Evolutionary conservation across 2,888 invertebrate genomes (phyloP).

Genomic region (Andrena minutula): DNA sequence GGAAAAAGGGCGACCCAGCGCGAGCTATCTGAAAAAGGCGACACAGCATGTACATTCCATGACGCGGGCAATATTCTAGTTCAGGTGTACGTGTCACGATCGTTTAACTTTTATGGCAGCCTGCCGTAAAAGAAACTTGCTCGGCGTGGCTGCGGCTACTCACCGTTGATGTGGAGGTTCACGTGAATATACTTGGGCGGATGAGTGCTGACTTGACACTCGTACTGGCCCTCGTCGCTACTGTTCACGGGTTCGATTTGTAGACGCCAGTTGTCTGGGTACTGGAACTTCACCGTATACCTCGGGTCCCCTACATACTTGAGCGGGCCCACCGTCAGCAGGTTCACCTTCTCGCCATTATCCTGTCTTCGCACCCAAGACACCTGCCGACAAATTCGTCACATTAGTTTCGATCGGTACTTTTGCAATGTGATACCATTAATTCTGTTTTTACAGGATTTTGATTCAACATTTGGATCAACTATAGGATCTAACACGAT

Average conservation of each 20-base stretch:
- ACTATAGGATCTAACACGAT: no score
- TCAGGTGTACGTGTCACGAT: neutral
- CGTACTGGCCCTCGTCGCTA: slow-evolving; percentile 86
- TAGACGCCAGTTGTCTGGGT: slow-evolving; percentile 87
- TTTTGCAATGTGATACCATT: no score
- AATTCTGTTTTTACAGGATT: no score
- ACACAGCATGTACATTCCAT: neutral
- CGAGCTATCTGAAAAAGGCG: neutral
- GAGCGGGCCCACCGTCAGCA: slow-evolving; percentile 89
- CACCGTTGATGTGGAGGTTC: slow-evolving; percentile 86
- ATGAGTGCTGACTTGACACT: slow-evolving; percentile 86
- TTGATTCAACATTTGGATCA: no score
- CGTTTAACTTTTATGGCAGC: slow-evolving; percentile 20
- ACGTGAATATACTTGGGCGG: slow-evolving; percentile 86
- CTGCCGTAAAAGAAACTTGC: slow-evolving; percentile 7
- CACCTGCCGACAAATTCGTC: slow-evolving; percentile 85
- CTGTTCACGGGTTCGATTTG: slow-evolving; percentile 85
- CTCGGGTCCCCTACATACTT: slow-evolving; percentile 89
- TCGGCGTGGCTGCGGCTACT: slow-evolving; percentile 26
- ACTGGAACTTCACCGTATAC: slow-evolving; percentile 86
- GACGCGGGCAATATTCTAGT: neutral
- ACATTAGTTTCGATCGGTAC: neutral
- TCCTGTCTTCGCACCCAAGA: slow-evolving; percentile 89
- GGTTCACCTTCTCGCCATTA: slow-evolving; percentile 88
- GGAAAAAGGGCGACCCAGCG: neutral